Base-by-base conservation (phyloP, 2,888 invertebrate genomes). In the Ernsta delagoae region DNA sequence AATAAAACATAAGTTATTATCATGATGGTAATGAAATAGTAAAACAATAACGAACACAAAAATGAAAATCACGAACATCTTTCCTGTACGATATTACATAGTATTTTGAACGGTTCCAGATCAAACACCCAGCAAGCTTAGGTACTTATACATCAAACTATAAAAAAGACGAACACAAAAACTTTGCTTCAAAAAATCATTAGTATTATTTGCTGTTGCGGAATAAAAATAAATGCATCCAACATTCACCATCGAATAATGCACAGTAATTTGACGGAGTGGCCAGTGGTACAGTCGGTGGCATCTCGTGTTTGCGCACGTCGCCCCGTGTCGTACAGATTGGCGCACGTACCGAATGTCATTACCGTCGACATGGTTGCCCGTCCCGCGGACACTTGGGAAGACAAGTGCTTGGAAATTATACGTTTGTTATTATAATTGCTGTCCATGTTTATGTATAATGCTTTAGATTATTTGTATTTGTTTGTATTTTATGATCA, bases 311-410 rank as follows among this genome's bases (percentile, higher is more conserved):
- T 89, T 89, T 89, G 87, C 82, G 83, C 83, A 86, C 83, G 83
- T 79, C 75, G 71, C 66, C 54, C 74, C 71, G 78, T 76, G 79
- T 77, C 78, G 80, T 81, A 78, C 81, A 82, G 84, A 88, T 88
- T 86, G 89, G 82, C 74, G 81, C 87, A 89, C 89, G 90, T 88
- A 87, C 83, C 74, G 80, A 73, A 80, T 86, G 88, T 88, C 90
- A 90, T 90, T 91, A 91, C 80, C 73, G 5, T 48, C 81, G 83
- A 82, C 83, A 82, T 83, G 79, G 72, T 79, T 74, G 77, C n/a
- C 75, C 53, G 53, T 60, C 60, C 72, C 75, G 70, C 71, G 80
- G 82, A 87, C 83, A 72, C 70, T 70, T 69, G 72, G 3, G 59
- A n/a, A 67, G 70, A 81, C 59, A 85, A 83, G 76, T 76, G 70